These are phyloP conservation scores for Opisthocomus hoazin DNA, from an alignment of 2,113 vertebrate species.

Conservation along the genomic window DNA sequence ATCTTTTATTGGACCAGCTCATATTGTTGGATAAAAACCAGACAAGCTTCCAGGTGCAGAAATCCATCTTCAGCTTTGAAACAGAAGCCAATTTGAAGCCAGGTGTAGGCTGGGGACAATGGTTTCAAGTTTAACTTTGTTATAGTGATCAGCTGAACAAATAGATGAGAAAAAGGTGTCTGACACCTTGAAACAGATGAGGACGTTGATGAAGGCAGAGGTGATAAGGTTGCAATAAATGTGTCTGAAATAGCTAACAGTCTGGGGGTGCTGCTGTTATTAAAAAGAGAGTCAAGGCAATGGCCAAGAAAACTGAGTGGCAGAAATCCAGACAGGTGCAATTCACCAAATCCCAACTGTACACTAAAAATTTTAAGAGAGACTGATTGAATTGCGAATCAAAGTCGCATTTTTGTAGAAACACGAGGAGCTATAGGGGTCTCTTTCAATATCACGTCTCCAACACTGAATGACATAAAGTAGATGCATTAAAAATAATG, in stretches of 20 bases:
- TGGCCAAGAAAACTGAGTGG: not conserved
- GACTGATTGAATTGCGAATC: not conserved
- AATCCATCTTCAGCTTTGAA: not conserved
- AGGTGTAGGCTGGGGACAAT: not conserved
- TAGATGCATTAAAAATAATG: not conserved
- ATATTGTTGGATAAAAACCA: not conserved
- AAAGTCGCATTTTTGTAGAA: not conserved
- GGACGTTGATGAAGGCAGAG: not conserved
- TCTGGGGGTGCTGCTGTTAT: not conserved
- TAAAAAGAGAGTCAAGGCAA: not conserved
- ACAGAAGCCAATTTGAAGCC: not conserved
- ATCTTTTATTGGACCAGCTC: not conserved
- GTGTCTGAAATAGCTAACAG: not conserved
- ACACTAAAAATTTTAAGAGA: not conserved
- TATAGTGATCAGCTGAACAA: not conserved
- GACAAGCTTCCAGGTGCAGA: not conserved
- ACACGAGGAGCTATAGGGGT: not conserved
- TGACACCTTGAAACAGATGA: not conserved
- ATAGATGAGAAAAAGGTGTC: not conserved
- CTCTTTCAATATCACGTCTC: not conserved
- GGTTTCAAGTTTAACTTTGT: slow-evolving; percentile 9
- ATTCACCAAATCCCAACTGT: not conserved
- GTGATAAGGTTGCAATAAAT: not conserved
- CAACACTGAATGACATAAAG: not conserved
- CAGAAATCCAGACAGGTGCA: not conserved